A percentile compares a stretch with the other conserved stretches of the same genome.
Evolutionary conservation across 2,113 vertebrate genomes (phyloP).

Genomic region (Porphyrio hochstetteri): DNA sequence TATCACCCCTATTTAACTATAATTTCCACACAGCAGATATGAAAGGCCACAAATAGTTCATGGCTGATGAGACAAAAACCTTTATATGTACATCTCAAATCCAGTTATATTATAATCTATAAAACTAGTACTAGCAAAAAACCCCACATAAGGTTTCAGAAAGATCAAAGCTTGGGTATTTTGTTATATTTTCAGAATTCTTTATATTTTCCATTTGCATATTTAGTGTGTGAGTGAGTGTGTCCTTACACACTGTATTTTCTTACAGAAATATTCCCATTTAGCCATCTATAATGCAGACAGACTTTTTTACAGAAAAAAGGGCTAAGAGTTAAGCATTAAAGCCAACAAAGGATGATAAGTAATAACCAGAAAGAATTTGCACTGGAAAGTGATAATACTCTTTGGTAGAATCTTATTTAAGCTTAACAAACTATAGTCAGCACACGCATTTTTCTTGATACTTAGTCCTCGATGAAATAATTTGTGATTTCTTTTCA

Average conservation of each 20-base stretch:
- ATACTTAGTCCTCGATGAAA: background rate
- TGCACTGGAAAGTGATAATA: background rate
- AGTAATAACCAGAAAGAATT: background rate
- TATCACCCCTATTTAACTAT: background rate
- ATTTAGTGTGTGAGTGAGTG: background rate
- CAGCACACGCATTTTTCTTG: background rate
- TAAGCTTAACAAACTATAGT: background rate
- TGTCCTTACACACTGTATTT: background rate
- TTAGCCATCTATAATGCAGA: background rate
- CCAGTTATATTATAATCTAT: background rate
- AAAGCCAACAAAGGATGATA: background rate
- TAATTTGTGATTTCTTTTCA: background rate
- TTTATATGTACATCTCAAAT: accelerated
- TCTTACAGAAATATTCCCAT: background rate
- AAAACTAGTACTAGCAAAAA: background rate
- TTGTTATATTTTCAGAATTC: background rate
- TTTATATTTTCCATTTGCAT: background rate
- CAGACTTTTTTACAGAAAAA: background rate
- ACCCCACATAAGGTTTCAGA: background rate
- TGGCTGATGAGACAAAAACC: background rate
- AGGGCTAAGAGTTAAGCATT: background rate
- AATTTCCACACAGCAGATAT: background rate
- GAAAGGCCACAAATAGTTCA: background rate
- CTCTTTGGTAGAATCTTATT: background rate
- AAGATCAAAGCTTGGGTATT: background rate